These are phyloP conservation scores for Peromyscus polionotus DNA, from an alignment of 2,113 vertebrate genomes.

Conservation along the genomic window DNA sequence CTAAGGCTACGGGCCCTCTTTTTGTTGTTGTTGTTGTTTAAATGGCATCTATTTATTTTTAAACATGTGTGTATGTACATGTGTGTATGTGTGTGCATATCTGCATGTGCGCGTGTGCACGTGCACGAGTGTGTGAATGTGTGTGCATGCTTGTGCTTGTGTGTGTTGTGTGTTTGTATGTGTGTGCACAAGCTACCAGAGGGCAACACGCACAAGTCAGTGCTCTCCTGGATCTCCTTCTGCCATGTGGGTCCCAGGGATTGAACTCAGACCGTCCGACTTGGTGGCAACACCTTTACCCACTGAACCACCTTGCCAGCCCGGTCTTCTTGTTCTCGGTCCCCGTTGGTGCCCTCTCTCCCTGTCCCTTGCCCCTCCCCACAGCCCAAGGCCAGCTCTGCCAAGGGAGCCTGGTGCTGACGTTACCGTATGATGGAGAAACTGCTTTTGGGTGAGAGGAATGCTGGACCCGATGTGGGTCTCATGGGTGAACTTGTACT, in stretches of 20 bases:
- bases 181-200: not conserved
- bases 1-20: not conserved
- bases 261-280: not conserved
- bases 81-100: not conserved
- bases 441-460: conserved; percentile 88
- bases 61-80: not conserved
- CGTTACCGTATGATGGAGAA: conserved; percentile 89
- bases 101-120: not conserved
- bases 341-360: not conserved
- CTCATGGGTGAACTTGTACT: conserved; percentile 86
- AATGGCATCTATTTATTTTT: not conserved
- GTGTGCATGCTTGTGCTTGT: not conserved
- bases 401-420: not conserved
- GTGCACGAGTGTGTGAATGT: not conserved
- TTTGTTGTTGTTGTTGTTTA: not conserved
- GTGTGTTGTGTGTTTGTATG: not conserved
- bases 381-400: not conserved
- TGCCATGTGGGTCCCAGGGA: not conserved
- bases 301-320: not conserved
- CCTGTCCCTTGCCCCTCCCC: not conserved
- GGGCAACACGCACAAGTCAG: not conserved
- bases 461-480: conserved; percentile 78
- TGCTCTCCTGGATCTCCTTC: not conserved
- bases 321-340: no score
- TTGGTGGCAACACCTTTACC: no score